Percentiles rank a stretch among this genome's conserved stretches.
Evolutionary conservation across 2,888 invertebrate species (phyloP).

Genomic region (Scaptomyza tumidula): DNA sequence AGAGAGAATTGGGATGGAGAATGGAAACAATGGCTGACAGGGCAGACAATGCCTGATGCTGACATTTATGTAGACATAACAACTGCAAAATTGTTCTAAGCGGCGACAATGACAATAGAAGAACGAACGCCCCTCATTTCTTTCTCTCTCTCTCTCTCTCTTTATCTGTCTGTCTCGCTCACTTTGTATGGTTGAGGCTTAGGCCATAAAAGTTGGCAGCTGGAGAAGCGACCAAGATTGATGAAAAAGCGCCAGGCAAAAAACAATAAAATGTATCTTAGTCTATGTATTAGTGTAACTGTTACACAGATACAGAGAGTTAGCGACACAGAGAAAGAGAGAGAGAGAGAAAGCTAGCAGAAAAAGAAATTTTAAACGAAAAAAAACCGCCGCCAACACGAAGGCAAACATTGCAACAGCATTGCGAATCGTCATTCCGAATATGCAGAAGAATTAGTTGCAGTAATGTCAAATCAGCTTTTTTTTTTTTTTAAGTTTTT

Average conservation of each 20-base stretch:
- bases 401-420: slow-evolving; percentile 45
- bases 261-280: slow-evolving; percentile 74
- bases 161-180: not conserved
- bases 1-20: slow-evolving; percentile 3
- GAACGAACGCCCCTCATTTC: slow-evolving; percentile 14
- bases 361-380: not conserved
- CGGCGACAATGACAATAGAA: slow-evolving; percentile 54
- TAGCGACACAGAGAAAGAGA: not conserved
- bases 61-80: slow-evolving; percentile 74
- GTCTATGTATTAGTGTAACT: slow-evolving; percentile 9
- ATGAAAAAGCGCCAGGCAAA: slow-evolving; percentile 68
- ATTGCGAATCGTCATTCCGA: slow-evolving; percentile 27
- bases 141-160: not conserved
- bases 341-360: slow-evolving; percentile 8
- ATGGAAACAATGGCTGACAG: slow-evolving; percentile 54
- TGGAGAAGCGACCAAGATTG: slow-evolving; percentile 69
- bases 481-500: not conserved
- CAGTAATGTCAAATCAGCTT: not conserved
- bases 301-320: not conserved
- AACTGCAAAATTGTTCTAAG: slow-evolving; percentile 64
- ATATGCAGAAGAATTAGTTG: slow-evolving; percentile 1
- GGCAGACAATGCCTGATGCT: slow-evolving; percentile 74
- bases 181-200: slow-evolving; percentile 12
- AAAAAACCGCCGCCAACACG: slow-evolving; percentile 34
- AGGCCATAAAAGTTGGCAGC: slow-evolving; percentile 54